Conservation (phyloP, 2,797 vertebrate species). For the Chromobotia macracanthus region DNA sequence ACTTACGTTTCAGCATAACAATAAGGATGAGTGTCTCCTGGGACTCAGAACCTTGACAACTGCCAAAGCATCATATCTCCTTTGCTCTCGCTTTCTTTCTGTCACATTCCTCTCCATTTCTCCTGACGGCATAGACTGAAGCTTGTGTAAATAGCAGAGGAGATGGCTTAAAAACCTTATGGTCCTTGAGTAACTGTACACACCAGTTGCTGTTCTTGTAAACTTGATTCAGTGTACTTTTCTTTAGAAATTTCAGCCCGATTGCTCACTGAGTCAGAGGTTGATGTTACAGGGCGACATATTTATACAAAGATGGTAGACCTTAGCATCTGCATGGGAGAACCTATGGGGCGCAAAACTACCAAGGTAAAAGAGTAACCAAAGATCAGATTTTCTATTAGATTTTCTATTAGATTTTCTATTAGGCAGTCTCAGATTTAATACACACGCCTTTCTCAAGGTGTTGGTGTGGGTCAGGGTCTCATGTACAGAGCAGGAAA, state of each 20-base stretch:
- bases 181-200: slow-evolving; percentile 56
- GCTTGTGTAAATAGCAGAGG: slow-evolving; percentile 54
- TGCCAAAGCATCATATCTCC: slow-evolving; percentile 37
- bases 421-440: too few relatives aligned
- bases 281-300: slow-evolving; percentile 23
- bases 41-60: slow-evolving; percentile 50
- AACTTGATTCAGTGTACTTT: slow-evolving; percentile 53
- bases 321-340: background rate
- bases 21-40: slow-evolving; percentile 42
- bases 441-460: too few relatives aligned
- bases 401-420: too few relatives aligned
- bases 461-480: too few relatives aligned
- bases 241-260: slow-evolving; percentile 24
- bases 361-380: too few relatives aligned
- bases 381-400: too few relatives aligned
- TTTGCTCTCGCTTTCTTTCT: slow-evolving; percentile 28
- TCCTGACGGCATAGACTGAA: slow-evolving; percentile 26
- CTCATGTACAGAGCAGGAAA: too few relatives aligned
- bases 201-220: slow-evolving; percentile 40
- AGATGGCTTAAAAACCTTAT: slow-evolving; percentile 52
- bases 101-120: slow-evolving; percentile 24
- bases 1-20: slow-evolving; percentile 55
- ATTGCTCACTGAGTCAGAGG: background rate
- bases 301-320: background rate
- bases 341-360: too few relatives aligned